Evolutionary conservation across 2,113 vertebrate genomes (phyloP), one percentile per base, ranked within the genome.

Genomic region (Panthera tigris): DNA sequence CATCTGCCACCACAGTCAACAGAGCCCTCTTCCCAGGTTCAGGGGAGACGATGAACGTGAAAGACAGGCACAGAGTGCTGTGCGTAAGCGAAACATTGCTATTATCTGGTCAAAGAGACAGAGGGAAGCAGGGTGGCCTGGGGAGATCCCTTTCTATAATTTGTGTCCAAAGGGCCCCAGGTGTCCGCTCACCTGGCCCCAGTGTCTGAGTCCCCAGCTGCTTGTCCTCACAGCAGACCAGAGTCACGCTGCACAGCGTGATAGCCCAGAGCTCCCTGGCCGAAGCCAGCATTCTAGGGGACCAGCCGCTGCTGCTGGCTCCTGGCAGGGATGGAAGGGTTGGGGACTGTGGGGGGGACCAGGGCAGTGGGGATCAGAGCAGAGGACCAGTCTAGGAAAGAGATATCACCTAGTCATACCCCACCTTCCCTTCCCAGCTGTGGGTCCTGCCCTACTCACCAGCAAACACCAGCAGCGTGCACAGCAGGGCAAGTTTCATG

Each of bases 401-500:
- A 23, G 13, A 14, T 4, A 4, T 0, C 13, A 76, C 4, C 25
- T 11, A 7, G 27, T 21, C 0, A 0, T 8, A 13, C 27, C 33
- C 39, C 31, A 12, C 21, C 66, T 63, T 18, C 13, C 82, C 79
- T 41, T 65, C 92, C 65, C 4, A 36, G 57, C 7, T 3, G 0
- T 11, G 14, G 31, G 3, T 41, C 21, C 71, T 9, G 14, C 79
- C 63, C 31, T 19, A 94, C 98, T 98, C 85, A 98, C 98, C 96
- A 63, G 97, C 87, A 14, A 88, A 27, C 79, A 92, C 23, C 94
- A 94, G 6, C 87, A 98, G 76, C 0, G 0, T 12, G 5, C 94
- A 98, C 36, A 98, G 80, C 80, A 97, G 91, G 57, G 45, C 21
- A 12, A 94, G 84, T 16, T 71, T 31, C 98, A 98, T 98, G 95